Evolutionary conservation across 2,888 invertebrate genomes (phyloP), one percentile per base, ranked within the genome.

Genomic region (Leptarthrus brevirostris): DNA sequence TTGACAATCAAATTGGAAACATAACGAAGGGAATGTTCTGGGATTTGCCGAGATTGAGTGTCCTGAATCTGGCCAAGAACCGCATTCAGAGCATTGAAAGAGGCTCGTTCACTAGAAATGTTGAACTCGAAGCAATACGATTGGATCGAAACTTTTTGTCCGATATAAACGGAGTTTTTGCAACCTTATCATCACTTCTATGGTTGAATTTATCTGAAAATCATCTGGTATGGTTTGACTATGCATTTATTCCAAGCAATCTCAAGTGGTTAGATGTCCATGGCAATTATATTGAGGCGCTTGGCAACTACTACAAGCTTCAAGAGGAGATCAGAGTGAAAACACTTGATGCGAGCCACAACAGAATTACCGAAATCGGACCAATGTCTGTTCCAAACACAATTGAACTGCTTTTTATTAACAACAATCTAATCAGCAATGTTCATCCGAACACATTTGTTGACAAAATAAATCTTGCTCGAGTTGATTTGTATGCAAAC

Each of bases 201-300:
- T 93, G 95, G 92, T 86, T 96, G 76, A 96, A 96, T 85, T 87
- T 96, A 70, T 95, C 95, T 30, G 94, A 94, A 86, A 96, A 96
- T 87, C 94, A 94, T 86, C 87, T 96, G 81, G 93, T 93, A 78
- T 94, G 94, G 94, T 96, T 96, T 84, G 96, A 96, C 85, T 96
- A 94, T 83, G 95, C 95, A 70, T 94, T 96, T 83, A 92, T 96
- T 79, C 96, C 96, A 36, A 92, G 91, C 77, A 94, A 93, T 84
- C 87, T 96, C 73, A 93, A 94, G 85, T 95, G 94, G 94, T 87
- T 96, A 82, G 96, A 96, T 82, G 91, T 96, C 81, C 95, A 95
- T 84, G 92, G 94, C 71, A 96, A 96, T 84, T 94, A 92, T 80
- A 94, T 96, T 79, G 93, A 93, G 85, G 91, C 92, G 74, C 87